Conservation (phyloP, 35 echinoderm and acorn worm genomes). For the Lytechinus pictus region DNA sequence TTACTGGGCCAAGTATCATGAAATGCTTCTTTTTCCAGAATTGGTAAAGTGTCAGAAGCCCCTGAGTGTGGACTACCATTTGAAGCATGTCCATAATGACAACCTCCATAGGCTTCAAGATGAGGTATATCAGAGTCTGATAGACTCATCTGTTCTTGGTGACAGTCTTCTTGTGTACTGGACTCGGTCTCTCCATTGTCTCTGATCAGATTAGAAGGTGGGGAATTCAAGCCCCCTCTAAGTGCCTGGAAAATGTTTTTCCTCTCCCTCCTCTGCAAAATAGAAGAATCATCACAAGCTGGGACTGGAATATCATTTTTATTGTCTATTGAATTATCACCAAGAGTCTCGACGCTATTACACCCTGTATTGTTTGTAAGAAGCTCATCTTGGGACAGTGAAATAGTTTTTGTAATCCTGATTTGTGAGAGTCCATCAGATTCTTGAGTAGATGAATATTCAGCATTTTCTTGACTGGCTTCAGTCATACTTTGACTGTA, state of each 20-base stretch:
- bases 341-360: not conserved
- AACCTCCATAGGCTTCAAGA: not conserved
- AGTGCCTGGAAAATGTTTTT: conserved; percentile 6
- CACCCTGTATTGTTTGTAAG: not conserved
- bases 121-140: not conserved
- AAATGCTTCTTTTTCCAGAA: not conserved
- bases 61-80: not conserved
- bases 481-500: not conserved
- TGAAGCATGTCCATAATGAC: not conserved
- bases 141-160: not conserved
- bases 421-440: not conserved
- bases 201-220: not conserved
- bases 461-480: not conserved
- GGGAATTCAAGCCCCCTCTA: not conserved
- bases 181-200: not conserved
- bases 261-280: not conserved
- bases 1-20: not conserved
- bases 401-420: not conserved
- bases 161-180: not conserved
- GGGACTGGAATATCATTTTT: not conserved
- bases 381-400: not conserved
- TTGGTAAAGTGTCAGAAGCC: not conserved
- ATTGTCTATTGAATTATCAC: not conserved
- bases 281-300: not conserved
- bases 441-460: not conserved